phyloP scores from a whole-genome alignment of 2,797 vertebrate species.

The Geotrypetes seraphini region DNA sequence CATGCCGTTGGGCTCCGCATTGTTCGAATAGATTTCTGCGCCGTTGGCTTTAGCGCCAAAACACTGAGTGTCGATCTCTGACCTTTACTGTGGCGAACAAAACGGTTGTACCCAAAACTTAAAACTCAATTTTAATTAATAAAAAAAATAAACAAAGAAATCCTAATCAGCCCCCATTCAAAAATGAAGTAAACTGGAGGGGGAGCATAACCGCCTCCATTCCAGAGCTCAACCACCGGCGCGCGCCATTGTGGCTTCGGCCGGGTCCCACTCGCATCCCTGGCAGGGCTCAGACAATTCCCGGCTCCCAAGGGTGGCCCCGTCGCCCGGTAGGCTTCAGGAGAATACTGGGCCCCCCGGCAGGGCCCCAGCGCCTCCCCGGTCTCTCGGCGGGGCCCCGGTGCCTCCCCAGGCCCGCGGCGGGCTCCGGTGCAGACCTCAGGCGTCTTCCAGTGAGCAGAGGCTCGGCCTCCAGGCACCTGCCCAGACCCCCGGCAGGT shows the following conservation, averaged over 20 bases:
- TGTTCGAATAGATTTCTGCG: too few relatives aligned
- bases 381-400: not conserved
- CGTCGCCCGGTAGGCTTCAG: not conserved
- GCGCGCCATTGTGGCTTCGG: too few relatives aligned
- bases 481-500: not conserved
- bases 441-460: not conserved
- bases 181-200: too few relatives aligned
- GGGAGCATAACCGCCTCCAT: too few relatives aligned
- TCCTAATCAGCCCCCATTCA: too few relatives aligned
- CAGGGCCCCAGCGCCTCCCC: not conserved
- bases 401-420: not conserved
- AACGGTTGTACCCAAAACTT: too few relatives aligned
- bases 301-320: not conserved
- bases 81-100: too few relatives aligned
- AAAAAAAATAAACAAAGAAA: too few relatives aligned
- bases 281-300: not conserved
- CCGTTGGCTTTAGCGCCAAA: conserved; percentile 1
- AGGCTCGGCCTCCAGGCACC: not conserved
- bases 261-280: not conserved
- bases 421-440: not conserved
- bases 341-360: not conserved
- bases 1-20: too few relatives aligned
- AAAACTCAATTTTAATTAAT: too few relatives aligned
- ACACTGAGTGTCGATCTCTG: too few relatives aligned
- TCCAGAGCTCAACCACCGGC: too few relatives aligned